Evolutionary conservation across 2,888 invertebrate genomes (phyloP), one percentile per base, ranked within the genome.

Genomic region (Himalopsyche anomala): DNA sequence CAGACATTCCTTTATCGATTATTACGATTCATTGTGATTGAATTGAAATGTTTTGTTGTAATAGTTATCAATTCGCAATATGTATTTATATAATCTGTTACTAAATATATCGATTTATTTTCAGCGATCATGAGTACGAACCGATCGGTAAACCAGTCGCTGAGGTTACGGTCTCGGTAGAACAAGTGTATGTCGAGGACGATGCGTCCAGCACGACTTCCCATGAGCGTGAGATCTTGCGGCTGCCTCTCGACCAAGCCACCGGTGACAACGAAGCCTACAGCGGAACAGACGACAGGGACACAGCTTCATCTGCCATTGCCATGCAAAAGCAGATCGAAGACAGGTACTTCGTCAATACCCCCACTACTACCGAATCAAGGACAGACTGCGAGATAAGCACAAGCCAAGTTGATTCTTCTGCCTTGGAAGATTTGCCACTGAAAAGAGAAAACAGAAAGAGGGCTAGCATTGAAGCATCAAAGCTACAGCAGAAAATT

Each of bases 41-140:
- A 28, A 28, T 28, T 28, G 28, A 28, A 28, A 28, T 2, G 42
- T 42, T 42, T 42, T 42, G 42, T 42, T 42, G 2, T 42, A 6
- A 42, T 42, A 42, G 42, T 3, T 42, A 2, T 6, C 5, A 42
- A 42, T 42, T 42, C 3, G 5, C 42, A 8, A 42, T 42, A 42
- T 8, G 42, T 8, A 42, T 42, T 42, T 42, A 42, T 42, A 42
- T 8, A 6, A 42, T 42, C 42, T 0, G 2, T 51, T 11, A 51
- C 3, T 51, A 51, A 51, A 51, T 0, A n/a, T n/a, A 19, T 28
- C 62, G 62, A 62, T 62, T 19, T 62, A 19, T 19, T 95, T 95
- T 90, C 94, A 98, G 97, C 94, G 97, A 97, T 94, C 97, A 98
- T 95, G 97, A 97, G 92, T 98, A 98, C 93, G 98, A 98, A 94